A percentile compares a stretch with the other conserved stretches of the same genome.
These are phyloP conservation scores for Eristalis arbustorum DNA, from an alignment of 2,888 invertebrate species.

Conservation along the genomic window DNA sequence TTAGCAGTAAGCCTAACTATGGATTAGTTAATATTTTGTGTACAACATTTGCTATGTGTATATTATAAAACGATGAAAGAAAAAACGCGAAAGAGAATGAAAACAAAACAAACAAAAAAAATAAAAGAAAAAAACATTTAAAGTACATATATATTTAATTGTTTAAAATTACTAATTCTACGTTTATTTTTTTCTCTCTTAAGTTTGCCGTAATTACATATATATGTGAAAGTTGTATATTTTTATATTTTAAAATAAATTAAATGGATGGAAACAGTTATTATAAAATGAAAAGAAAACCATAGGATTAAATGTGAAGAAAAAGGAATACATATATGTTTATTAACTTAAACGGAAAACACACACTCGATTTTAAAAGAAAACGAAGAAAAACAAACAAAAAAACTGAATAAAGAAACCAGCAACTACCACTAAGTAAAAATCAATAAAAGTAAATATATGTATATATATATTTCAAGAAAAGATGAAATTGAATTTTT, in stretches of 20 bases:
- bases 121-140: not conserved
- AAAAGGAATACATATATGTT: constrained; percentile 24
- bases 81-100: constrained; percentile 11
- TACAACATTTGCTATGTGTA: constrained; percentile 70
- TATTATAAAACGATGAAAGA: constrained; percentile 45
- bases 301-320: constrained; percentile 42
- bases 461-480: constrained; percentile 34
- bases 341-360: constrained; percentile 37
- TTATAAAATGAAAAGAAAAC: constrained; percentile 34
- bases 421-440: constrained; percentile 53
- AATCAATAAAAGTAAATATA: constrained; percentile 62
- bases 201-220: constrained; percentile 61
- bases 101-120: constrained; percentile 20
- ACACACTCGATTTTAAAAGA: constrained; percentile 41
- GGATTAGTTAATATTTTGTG: constrained; percentile 69
- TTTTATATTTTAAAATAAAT: constrained; percentile 68
- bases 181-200: constrained; percentile 57
- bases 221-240: constrained; percentile 70
- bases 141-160: constrained; percentile 51
- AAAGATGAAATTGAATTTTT: not conserved
- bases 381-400: constrained; percentile 8
- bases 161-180: constrained; percentile 58
- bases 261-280: constrained; percentile 55
- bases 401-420: constrained; percentile 23
- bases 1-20: constrained; percentile 55